Evolutionary conservation across 2,113 vertebrate species (phyloP), one percentile per base, ranked within the genome.

Genomic region (Callocephalon fimbriatum): DNA sequence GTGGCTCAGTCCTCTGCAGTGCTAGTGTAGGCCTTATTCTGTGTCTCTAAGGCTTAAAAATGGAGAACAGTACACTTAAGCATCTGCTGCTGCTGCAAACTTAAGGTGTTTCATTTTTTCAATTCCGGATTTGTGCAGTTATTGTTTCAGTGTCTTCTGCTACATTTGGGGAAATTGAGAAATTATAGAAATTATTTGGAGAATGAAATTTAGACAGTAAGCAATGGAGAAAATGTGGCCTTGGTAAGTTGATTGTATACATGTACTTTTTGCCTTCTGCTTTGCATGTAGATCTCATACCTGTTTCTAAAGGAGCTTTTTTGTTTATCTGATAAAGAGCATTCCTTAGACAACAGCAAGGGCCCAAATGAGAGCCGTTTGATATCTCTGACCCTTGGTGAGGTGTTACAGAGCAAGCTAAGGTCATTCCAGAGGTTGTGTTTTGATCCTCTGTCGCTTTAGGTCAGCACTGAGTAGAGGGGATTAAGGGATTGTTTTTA

Each of bases 401-500:
- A 66, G 62, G 68, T 67, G 71, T 75, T 82, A 31, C 54, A 66
- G 88, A 83, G 82, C 73, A 82, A 62, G 65, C 75, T 58, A 12
- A 85, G 90, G 95, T 90, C 89, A 58, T 37, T 66, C 48, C 37
- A 70, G 86, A 63, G 95, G 59, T 51, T 86, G 47, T 87, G 78
- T 93, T 95, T 95, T 90, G 81, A 77, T 94, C 18, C 48, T 50
- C 66, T 85, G 23, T 53, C 94, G 22, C 78, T 93, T 70, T 62
- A 79, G 85, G 85, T 91, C 86, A 81, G 91, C 44, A 50, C 35
- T 77, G 92, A 96, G 74, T 44, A 32, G 45, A 93, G 53, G 32
- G 88, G 74, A 96, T 97, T 91, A 97, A 97, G 73, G 83, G 90
- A 95, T 77, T 83, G 74, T 23, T 95, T 96, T 95, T 45, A 66